These are phyloP conservation scores for Heptranchias perlo DNA, from an alignment of 2,113 vertebrate genomes.

Conservation along the genomic window DNA sequence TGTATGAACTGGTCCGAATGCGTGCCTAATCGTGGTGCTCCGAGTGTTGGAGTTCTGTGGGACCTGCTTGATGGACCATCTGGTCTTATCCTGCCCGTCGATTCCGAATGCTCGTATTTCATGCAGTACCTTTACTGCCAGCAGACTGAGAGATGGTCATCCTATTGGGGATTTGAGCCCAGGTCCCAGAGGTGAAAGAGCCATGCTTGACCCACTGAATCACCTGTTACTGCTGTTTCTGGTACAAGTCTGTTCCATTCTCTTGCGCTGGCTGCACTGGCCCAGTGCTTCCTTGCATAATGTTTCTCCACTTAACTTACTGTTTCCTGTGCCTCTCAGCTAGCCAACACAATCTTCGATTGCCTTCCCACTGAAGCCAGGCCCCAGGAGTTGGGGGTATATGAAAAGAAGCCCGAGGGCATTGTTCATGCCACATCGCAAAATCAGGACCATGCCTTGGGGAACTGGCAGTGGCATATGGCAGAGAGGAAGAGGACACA, in stretches of 20 bases:
- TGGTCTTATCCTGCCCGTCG: background rate
- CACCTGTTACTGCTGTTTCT: background rate
- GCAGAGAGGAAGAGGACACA: constrained; percentile 65
- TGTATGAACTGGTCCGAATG: background rate
- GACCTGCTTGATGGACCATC: background rate
- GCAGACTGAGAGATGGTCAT: background rate
- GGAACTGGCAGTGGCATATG: constrained; percentile 72
- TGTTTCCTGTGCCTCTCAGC: constrained; percentile 9
- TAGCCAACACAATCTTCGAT: background rate
- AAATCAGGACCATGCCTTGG: constrained; percentile 64
- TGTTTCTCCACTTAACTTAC: background rate
- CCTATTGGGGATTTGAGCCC: background rate
- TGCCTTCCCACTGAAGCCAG: constrained; percentile 20
- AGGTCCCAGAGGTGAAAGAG: background rate
- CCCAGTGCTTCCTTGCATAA: background rate
- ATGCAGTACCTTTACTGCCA: background rate
- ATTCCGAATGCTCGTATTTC: background rate
- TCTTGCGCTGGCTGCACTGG: background rate
- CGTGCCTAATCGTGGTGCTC: background rate
- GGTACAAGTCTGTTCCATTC: background rate
- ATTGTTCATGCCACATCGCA: background rate
- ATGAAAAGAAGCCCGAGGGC: background rate
- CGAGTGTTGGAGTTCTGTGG: background rate
- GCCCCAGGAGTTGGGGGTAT: constrained; percentile 30
- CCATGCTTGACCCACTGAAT: background rate